These are phyloP conservation scores for Psophia crepitans DNA, from an alignment of 2,113 vertebrate species.

Conservation along the genomic window DNA sequence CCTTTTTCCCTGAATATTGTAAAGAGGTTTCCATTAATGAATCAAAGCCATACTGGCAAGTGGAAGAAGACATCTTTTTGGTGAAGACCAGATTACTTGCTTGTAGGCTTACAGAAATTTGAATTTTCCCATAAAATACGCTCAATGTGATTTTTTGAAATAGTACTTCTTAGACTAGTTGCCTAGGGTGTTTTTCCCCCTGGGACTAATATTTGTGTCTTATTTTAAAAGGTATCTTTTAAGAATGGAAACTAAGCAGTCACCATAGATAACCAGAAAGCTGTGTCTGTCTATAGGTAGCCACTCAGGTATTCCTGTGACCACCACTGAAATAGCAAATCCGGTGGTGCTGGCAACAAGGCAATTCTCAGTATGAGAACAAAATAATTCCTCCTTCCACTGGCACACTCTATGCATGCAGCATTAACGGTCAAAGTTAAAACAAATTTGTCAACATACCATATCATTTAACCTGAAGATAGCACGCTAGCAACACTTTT, in stretches of 20 bases:
- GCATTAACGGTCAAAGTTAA: neutral
- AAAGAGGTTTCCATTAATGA: neutral
- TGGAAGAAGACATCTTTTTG: neutral
- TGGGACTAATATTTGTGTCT: rapidly evolving
- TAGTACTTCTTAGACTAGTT: neutral
- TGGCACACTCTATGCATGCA: rapidly evolving
- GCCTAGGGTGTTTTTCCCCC: neutral
- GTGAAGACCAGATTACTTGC: neutral
- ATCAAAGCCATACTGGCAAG: no score
- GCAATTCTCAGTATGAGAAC: neutral
- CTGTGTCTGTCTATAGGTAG: no score
- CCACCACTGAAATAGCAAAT: neutral
- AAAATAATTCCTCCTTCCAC: neutral
- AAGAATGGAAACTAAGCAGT: neutral
- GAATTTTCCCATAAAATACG: neutral
- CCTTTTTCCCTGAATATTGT: neutral
- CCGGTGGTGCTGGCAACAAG: neutral
- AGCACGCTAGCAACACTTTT: neutral
- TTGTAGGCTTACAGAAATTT: neutral
- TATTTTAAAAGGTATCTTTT: neutral
- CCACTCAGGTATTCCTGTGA: neutral
- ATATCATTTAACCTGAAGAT: neutral
- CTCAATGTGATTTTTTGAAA: neutral
- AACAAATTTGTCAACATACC: neutral
- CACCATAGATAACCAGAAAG: neutral